A percentile compares a stretch with the other conserved stretches of the same genome.
Evolutionary conservation across 2,888 invertebrate genomes (phyloP).

Genomic region (Automeris io): DNA sequence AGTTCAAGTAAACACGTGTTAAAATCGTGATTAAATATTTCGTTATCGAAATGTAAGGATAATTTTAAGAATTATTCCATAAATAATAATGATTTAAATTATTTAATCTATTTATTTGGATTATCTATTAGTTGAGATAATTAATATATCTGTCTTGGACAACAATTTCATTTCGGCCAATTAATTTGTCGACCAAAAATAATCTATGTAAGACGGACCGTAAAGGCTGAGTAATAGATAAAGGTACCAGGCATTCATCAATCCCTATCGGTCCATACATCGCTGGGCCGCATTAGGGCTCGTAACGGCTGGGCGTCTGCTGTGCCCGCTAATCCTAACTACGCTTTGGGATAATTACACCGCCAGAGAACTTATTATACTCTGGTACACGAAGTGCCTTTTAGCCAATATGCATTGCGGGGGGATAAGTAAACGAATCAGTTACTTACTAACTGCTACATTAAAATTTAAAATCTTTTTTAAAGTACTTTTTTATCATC

Average conservation of each 20-base stretch:
- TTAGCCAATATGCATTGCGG: too few relatives aligned
- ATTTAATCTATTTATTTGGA: too few relatives aligned
- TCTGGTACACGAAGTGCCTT: constrained; percentile 1
- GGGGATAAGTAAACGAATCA: too few relatives aligned
- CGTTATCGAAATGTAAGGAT: too few relatives aligned
- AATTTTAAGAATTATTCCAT: too few relatives aligned
- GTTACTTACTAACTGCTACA: too few relatives aligned
- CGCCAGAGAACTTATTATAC: constrained; percentile 2
- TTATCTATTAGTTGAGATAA: too few relatives aligned
- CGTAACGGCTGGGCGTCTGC: not conserved
- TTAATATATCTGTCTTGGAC: not conserved
- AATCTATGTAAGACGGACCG: not conserved
- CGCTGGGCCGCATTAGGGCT: constrained; percentile 3
- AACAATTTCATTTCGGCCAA: not conserved
- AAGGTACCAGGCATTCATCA: constrained; percentile 3
- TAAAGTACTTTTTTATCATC: too few relatives aligned
- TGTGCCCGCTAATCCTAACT: constrained; percentile 4
- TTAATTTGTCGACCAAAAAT: not conserved
- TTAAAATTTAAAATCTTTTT: too few relatives aligned
- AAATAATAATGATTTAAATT: too few relatives aligned
- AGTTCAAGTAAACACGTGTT: too few relatives aligned
- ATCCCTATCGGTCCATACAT: constrained; percentile 3
- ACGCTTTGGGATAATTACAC: constrained; percentile 6
- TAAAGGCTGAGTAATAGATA: not conserved
- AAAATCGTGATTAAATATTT: too few relatives aligned